Evolutionary conservation across 2,797 vertebrate genomes (phyloP).

Genomic region (Moxostoma hubbsi): DNA sequence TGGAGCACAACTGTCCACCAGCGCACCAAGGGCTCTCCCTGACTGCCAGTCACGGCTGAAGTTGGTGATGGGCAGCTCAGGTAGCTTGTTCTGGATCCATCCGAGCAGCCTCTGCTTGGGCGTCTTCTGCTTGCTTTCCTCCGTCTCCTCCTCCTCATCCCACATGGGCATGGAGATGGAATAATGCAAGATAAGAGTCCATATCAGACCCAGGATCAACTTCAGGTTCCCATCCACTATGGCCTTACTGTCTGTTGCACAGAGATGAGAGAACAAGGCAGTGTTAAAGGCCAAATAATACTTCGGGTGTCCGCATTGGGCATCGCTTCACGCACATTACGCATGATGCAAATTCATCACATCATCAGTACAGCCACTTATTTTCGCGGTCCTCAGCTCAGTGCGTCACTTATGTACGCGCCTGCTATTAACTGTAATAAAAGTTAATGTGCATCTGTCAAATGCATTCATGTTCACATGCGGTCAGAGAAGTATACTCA

Average conservation of each 20-base stretch:
- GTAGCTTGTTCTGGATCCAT: constrained; percentile 95
- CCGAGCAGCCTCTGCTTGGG: constrained; percentile 92
- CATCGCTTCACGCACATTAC: too few species aligned
- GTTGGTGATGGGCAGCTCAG: constrained; percentile 91
- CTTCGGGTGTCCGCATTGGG: too few species aligned
- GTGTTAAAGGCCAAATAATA: background rate
- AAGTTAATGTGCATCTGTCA: too few species aligned
- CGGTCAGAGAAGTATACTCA: too few species aligned
- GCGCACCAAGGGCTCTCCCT: constrained; percentile 87
- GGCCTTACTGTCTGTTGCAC: constrained; percentile 86
- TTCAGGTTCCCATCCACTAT: constrained; percentile 94
- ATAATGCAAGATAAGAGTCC: constrained; percentile 93
- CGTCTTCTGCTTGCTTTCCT: constrained; percentile 86
- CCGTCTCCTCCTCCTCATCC: constrained; percentile 89
- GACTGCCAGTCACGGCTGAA: constrained; percentile 91
- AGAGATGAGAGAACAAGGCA: background rate
- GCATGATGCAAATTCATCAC: too few species aligned
- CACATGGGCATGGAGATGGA: constrained; percentile 97
- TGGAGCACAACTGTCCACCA: constrained; percentile 93
- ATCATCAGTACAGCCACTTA: too few species aligned
- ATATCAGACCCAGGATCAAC: constrained; percentile 91
- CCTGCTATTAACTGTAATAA: too few species aligned
- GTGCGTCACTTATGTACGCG: too few species aligned
- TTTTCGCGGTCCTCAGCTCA: too few species aligned
- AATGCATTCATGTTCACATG: too few species aligned